phyloP scores from a whole-genome alignment of 2,797 vertebrate genomes.

The Coregonus sp. region DNA sequence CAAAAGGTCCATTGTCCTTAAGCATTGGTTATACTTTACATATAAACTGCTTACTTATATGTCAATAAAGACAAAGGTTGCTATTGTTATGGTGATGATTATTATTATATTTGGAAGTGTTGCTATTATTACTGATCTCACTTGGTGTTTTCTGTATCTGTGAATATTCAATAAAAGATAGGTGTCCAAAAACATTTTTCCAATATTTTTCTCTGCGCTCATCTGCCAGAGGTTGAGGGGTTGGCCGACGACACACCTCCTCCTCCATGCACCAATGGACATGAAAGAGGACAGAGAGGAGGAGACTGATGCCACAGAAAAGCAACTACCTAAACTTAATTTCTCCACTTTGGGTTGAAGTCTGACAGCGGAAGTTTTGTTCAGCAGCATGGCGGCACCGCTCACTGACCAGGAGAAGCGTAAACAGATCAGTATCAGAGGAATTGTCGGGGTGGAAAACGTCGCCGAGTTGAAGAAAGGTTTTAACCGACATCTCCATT shows the following conservation, averaged over 20 bases:
- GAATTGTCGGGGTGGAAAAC: constrained; percentile 90
- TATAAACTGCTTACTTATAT: constrained; percentile 6
- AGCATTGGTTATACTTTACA: constrained; percentile 45
- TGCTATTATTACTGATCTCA: constrained; percentile 49
- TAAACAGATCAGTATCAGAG: constrained; percentile 94
- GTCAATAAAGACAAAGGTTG: constrained; percentile 45
- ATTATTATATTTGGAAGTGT: constrained; percentile 54
- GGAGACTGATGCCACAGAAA: constrained; percentile 52
- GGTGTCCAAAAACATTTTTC: constrained; percentile 51
- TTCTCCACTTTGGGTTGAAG: constrained; percentile 21
- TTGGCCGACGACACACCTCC: constrained; percentile 38
- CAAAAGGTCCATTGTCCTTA: constrained; percentile 34
- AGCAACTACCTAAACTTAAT: neutral
- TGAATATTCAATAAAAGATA: constrained; percentile 86
- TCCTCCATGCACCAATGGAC: constrained; percentile 55
- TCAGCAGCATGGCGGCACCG: constrained; percentile 82
- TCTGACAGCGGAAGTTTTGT: neutral
- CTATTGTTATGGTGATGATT: constrained; percentile 43
- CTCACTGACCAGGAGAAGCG: constrained; percentile 92
- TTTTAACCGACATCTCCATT: constrained; percentile 95
- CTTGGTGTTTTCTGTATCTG: constrained; percentile 84
- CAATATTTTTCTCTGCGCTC: neutral
- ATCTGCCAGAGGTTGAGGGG: neutral
- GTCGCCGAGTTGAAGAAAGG: constrained; percentile 91
- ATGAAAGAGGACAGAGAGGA: constrained; percentile 36